Evolutionary conservation across 1,140 invertebrate genomes (phyloP), one percentile per base, ranked within the genome.

Genomic region (Frieseomelitta varia): DNA sequence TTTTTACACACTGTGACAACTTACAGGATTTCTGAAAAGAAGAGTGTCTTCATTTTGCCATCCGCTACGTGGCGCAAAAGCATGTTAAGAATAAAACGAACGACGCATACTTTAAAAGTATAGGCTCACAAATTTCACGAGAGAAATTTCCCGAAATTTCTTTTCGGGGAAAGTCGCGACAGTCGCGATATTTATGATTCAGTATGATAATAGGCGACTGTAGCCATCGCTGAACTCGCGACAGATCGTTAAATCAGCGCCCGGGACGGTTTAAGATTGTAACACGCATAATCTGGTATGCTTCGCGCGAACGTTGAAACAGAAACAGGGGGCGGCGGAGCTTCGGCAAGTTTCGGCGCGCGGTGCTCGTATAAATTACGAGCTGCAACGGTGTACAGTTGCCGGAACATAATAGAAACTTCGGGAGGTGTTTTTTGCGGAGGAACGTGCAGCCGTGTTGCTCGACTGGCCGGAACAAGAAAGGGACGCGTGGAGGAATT

Each of bases 351-450:
- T 69, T 69, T 27, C 17, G 58, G 34, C 68, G 12, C 34, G 34
- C n/a, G 34, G 24, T 15, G 14, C 14, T 34, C 39, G 24, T 51
- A 47, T 72, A 72, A 72, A 72, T 72, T 47, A 47, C 39, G 39
- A 51, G 24, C 39, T 24, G 39, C n/a, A 72, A 72, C 55, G 58
- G 24, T 56, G 55, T 53, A 58, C 73, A 47, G 69, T 72, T 47
- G 39, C 14, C 15, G 53, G 30, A 34, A 75, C 55, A 75, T 75
- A 56, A 75, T 75, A 75, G 27, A 75, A 75, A 75, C 27, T 55
- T 75, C 55, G 73, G 27, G 39, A 0, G 6, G 12, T 65, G 19
- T 75, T 58, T 75, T 47, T 75, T 39, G 51, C 17, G 8, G 17
- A 19, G 30, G 30, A 47, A 30, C 15, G 19, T 47, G 73, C 51